Evolutionary conservation across 2,888 invertebrate species (phyloP).

Genomic region (Orthosia gothica): DNA sequence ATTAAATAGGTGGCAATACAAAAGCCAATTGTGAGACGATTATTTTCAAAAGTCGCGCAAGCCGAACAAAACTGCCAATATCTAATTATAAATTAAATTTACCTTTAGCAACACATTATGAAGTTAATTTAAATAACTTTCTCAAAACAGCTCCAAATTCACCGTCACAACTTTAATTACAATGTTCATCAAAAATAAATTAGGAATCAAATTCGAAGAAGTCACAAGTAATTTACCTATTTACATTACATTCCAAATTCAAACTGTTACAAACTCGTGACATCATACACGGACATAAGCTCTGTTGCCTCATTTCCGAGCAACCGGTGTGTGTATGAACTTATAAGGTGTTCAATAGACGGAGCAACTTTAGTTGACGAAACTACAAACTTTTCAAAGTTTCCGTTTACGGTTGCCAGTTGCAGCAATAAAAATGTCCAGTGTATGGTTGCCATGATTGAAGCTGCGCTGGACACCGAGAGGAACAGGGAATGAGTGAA

Average conservation of each 20-base stretch:
- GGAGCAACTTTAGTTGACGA: not conserved
- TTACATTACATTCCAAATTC: conserved; percentile 21
- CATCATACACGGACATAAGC: conserved; percentile 31
- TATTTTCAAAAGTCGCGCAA: not conserved
- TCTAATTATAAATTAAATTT: not conserved
- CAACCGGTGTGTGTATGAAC: conserved; percentile 26
- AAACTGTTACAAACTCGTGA: conserved; percentile 24
- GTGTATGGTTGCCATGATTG: not conserved
- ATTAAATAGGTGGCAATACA: not conserved
- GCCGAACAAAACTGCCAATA: not conserved
- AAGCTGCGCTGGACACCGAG: too few relatives aligned
- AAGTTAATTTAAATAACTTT: conserved; percentile 6
- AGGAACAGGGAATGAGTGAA: too few relatives aligned
- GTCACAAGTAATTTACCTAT: not conserved
- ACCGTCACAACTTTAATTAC: conserved; percentile 22
- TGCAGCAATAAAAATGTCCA: not conserved
- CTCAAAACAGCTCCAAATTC: conserved; percentile 16
- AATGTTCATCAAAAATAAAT: conserved; percentile 37
- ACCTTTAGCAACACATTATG: conserved; percentile 2
- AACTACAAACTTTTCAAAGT: not conserved
- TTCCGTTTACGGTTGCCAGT: not conserved
- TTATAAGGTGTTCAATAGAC: not conserved
- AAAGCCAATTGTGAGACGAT: not conserved
- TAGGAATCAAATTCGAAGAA: conserved; percentile 22
- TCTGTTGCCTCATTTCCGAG: conserved; percentile 36